Evolutionary conservation across 2,888 invertebrate species (phyloP).

Genomic region (Dryococelus australis): DNA sequence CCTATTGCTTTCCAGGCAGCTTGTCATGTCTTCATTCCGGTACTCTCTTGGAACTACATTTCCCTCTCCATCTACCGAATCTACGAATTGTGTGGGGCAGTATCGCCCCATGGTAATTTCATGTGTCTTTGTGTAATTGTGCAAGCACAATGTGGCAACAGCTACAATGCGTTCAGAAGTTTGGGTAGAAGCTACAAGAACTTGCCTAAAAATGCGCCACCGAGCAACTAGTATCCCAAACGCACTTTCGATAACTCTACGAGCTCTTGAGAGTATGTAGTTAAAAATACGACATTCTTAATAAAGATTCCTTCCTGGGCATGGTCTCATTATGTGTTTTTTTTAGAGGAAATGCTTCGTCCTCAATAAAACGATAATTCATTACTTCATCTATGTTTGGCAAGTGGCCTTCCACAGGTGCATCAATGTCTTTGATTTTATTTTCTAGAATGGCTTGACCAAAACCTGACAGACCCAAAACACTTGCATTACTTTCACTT

Average conservation of each 20-base stretch:
- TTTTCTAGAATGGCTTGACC: constrained; percentile 16
- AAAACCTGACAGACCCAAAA: constrained; percentile 30
- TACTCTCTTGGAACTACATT: not conserved
- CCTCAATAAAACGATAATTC: constrained; percentile 35
- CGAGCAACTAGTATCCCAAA: constrained; percentile 38
- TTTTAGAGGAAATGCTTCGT: constrained; percentile 39
- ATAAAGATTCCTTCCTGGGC: constrained; percentile 25
- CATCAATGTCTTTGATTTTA: not conserved
- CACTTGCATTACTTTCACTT: constrained; percentile 31
- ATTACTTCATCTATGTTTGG: constrained; percentile 16
- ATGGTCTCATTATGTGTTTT: constrained; percentile 36
- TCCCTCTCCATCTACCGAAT: constrained; percentile 22
- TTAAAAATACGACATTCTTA: constrained; percentile 34
- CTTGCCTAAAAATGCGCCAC: constrained; percentile 34
- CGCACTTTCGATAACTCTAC: constrained; percentile 37
- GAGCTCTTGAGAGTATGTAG: constrained; percentile 36
- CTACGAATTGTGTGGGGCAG: constrained; percentile 27
- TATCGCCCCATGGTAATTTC: not conserved
- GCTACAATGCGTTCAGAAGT: constrained; percentile 35
- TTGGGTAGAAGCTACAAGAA: constrained; percentile 27
- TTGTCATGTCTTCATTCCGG: not conserved
- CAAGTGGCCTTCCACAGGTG: not conserved
- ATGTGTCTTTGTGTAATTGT: constrained; percentile 32
- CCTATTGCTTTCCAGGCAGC: not conserved
- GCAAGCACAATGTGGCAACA: constrained; percentile 33